Conservation (phyloP, 2,113 vertebrate genomes). For the Microcebus griseorufus region DNA sequence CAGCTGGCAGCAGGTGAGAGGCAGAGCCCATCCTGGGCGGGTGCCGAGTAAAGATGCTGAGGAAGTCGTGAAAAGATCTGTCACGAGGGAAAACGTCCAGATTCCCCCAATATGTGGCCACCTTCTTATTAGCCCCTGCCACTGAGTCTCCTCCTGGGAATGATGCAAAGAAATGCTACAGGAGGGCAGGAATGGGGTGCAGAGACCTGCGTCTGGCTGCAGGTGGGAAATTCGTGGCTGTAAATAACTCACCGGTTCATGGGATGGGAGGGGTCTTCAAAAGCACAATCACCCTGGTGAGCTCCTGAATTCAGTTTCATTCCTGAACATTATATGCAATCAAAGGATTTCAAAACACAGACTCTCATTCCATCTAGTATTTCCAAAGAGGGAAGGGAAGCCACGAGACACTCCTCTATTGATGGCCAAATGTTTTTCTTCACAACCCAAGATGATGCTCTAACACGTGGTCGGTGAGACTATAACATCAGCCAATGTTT, state of each 20-base stretch:
- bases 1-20: fast-evolving
- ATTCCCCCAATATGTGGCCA: neutral
- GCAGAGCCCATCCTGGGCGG: too few species aligned
- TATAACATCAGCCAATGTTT: neutral
- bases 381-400: neutral
- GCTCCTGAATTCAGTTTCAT: neutral
- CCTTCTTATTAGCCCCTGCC: neutral
- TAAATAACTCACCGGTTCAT: neutral
- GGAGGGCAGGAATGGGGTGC: neutral
- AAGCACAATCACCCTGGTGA: neutral
- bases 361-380: neutral
- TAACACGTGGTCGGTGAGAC: fast-evolving
- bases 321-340: neutral
- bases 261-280: neutral
- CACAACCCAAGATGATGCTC: neutral
- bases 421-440: neutral
- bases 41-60: neutral
- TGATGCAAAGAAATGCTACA: neutral
- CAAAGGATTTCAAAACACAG: neutral
- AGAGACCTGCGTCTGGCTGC: neutral
- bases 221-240: neutral
- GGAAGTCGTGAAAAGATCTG: neutral
- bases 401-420: fast-evolving
- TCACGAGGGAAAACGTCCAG: neutral
- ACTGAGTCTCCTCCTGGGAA: neutral